Evolutionary conservation across 2,797 vertebrate genomes (phyloP).

Genomic region (Buphagus erythrorhynchus): DNA sequence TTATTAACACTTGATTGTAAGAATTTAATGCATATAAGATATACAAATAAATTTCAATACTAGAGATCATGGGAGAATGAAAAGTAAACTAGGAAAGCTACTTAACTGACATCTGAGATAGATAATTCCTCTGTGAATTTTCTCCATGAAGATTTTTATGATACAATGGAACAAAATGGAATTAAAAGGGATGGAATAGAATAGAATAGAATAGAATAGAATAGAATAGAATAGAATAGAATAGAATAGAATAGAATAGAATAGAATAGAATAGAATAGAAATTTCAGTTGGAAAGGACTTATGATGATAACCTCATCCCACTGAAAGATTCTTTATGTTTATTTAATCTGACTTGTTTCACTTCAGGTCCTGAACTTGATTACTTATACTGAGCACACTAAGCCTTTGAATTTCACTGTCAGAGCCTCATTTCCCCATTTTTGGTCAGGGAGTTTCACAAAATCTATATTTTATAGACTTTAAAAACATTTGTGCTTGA

Average conservation of each 20-base stretch:
- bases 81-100: background rate
- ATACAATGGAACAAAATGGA: background rate
- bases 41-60: background rate
- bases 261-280: background rate
- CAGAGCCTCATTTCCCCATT: background rate
- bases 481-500: background rate
- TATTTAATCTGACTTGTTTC: background rate
- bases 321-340: background rate
- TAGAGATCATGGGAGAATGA: background rate
- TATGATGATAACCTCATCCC: background rate
- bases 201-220: accelerated
- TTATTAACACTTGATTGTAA: background rate
- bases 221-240: accelerated
- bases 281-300: background rate
- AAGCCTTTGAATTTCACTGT: background rate
- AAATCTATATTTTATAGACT: background rate
- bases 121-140: background rate
- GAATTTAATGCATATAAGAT: background rate
- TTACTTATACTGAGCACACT: background rate
- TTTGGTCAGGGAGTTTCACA: background rate
- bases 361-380: background rate
- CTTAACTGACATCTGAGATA: background rate
- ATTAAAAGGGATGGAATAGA: background rate
- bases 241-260: too few species aligned
- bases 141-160: background rate